Evolutionary conservation across 2,797 vertebrate genomes (phyloP).

Genomic region (Alosa sapidissima): DNA sequence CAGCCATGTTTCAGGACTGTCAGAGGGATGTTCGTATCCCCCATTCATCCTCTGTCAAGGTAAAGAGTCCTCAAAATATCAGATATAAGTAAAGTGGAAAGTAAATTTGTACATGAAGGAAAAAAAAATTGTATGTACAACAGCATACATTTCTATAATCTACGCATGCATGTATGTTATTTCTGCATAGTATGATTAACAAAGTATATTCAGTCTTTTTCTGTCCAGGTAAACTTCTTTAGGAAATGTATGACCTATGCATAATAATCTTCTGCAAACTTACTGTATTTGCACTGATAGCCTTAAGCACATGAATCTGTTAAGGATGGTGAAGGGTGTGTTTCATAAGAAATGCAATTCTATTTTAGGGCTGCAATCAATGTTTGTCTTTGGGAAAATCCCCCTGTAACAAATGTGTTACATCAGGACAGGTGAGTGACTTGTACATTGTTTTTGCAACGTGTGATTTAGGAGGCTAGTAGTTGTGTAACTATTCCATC

Average conservation of each 20-base stretch:
- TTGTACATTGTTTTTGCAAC: neutral
- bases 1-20: conserved; percentile 54
- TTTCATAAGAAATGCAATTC: conserved; percentile 4
- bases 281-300: neutral
- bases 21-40: conserved; percentile 51
- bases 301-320: neutral
- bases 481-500: no score
- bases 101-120: no score
- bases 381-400: conserved; percentile 53
- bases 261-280: neutral
- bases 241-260: no score
- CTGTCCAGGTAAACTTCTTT: no score
- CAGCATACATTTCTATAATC: neutral
- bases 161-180: neutral
- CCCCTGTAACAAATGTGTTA: conserved; percentile 54
- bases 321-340: neutral
- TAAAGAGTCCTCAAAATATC: conserved; percentile 32
- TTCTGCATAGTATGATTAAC: no score
- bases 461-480: no score
- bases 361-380: conserved; percentile 53
- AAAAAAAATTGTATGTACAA: neutral
- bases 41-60: conserved; percentile 61
- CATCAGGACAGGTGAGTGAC: conserved; percentile 54
- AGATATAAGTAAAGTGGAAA: no score
- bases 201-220: no score